Base-by-base conservation (phyloP, 1,140 invertebrate species). In the Archegozetes longisetosus region DNA sequence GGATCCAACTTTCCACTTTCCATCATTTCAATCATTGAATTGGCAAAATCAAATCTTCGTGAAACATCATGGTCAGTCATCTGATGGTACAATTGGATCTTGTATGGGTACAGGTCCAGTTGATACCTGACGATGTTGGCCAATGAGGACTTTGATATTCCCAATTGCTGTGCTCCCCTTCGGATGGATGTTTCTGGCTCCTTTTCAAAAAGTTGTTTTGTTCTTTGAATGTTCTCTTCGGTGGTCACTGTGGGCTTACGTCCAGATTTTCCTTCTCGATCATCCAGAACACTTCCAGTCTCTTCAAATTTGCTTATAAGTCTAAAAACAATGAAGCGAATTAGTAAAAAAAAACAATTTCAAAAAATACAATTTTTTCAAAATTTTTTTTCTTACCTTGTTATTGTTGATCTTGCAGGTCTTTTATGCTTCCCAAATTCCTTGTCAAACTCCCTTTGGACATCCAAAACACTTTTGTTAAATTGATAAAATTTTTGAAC, bases 41-140 rank as follows among this genome's bases (percentile, higher is more conserved):
- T 55, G 2, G 55, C 55, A 52, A 61, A 61, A 13, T 58, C 22
- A 20, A 62, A 50, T 58, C 56, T 20, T 26, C 20, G 20, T 6
- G 29, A 24, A n/a, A 28, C 25, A 32, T 58, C 9, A 51, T 54
- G 25, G 29, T 58, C 55, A 17, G 23, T 58, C 22, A 62, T 23
- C 28, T 28, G 50, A 53, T 58, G 61, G 13, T 27, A 0, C 22
- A 58, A 1, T 12, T 55, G 50, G 0, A 58, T 32, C 26, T 62
- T 62, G 27, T 58, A 54, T 25, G 56, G 28, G 27, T n/a, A 51
- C 24, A 61, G 40, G 3, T 58, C 50, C 14, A 61, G 17, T 6
- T 40, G 55, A 20, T 61, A 22, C 51, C 51, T 57, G 9, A 40
- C 20, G 40, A 62, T 58, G 26, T 17, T 52, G 24, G n/a, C 17